phyloP scores from a whole-genome alignment of 2,113 vertebrate genomes.

The Scomber japonicus region DNA sequence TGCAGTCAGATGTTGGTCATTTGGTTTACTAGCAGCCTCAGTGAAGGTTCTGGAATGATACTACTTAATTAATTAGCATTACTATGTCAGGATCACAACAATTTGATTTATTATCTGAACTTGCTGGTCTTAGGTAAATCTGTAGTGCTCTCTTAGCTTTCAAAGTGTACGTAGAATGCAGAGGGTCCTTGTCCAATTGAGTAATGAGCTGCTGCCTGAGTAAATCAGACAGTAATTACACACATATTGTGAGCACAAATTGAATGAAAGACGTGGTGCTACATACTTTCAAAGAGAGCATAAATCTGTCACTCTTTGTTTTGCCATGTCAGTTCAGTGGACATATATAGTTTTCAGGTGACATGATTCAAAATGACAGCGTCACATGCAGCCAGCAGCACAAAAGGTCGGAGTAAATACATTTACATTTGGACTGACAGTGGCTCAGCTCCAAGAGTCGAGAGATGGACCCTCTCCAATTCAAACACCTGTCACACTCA shows the following conservation, averaged over 20 bases:
- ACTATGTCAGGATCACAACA: neutral
- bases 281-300: conserved; percentile 14
- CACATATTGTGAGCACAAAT: conserved; percentile 36
- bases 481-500: conserved; percentile 63
- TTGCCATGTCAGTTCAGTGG: conserved; percentile 31
- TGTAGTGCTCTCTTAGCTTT: neutral
- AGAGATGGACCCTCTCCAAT: conserved; percentile 52
- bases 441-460: conserved; percentile 41
- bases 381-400: conserved; percentile 32
- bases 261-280: conserved; percentile 27
- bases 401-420: conserved; percentile 31
- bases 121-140: neutral
- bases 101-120: neutral
- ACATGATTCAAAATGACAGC: conserved; percentile 50
- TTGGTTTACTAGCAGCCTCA: no score
- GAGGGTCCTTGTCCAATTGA: conserved; percentile 14
- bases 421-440: conserved; percentile 51
- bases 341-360: conserved; percentile 22
- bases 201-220: conserved; percentile 41
- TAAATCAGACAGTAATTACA: conserved; percentile 52
- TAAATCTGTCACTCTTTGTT: conserved; percentile 44
- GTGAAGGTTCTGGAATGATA: neutral
- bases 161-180: neutral
- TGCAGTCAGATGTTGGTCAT: neutral
- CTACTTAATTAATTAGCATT: conserved; percentile 1